These are phyloP conservation scores for Neomonachus schauinslandi DNA, from an alignment of 2,113 vertebrate genomes.

Conservation along the genomic window DNA sequence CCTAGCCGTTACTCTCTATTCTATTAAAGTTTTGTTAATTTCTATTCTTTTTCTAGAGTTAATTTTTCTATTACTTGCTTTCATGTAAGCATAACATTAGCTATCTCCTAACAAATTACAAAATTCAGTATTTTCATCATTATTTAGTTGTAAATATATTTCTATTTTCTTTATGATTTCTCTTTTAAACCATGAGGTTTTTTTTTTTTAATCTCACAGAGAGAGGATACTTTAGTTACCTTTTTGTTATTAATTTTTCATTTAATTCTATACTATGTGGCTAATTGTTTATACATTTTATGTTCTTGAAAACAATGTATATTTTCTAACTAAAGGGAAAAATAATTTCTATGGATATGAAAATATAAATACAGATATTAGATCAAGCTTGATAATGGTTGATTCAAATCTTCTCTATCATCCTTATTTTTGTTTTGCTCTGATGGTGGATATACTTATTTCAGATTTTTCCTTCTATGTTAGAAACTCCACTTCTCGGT, in stretches of 20 bases:
- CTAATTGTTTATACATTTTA: not conserved
- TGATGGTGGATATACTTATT: not conserved
- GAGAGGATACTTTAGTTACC: not conserved
- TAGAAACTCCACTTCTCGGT: not conserved
- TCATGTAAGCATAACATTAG: not conserved
- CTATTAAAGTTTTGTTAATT: not conserved
- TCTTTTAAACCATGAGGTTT: not conserved
- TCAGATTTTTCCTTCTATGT: not conserved
- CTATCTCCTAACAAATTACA: not conserved
- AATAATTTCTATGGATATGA: not conserved
- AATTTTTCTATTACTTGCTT: not conserved
- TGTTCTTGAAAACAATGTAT: not conserved
- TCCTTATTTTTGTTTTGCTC: not conserved
- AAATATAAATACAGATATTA: not conserved
- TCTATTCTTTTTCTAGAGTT: not conserved
- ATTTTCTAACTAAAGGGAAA: not conserved
- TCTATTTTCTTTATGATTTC: not conserved
- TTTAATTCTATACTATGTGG: not conserved
- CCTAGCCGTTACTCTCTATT: not conserved
- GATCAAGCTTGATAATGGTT: not conserved
- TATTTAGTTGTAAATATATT: not conserved
- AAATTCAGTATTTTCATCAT: constrained; percentile 1
- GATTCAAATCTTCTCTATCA: not conserved
- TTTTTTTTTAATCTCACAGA: not conserved
- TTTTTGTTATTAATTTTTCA: not conserved